Evolutionary conservation across 2,888 invertebrate species (phyloP).

Genomic region (Allolobophora icterica): DNA sequence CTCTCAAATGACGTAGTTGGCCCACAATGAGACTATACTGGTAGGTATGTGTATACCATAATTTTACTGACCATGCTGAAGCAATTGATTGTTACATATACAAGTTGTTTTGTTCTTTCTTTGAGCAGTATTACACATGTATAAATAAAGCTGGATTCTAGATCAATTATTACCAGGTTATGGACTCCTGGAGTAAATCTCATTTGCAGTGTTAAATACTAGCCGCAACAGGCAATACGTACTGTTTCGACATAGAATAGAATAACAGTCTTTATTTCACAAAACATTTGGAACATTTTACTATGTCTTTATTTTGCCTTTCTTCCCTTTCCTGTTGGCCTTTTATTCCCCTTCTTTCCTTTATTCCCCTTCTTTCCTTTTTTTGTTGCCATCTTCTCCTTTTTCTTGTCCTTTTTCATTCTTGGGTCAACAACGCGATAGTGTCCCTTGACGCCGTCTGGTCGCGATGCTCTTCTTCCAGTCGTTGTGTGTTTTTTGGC

Average conservation of each 20-base stretch:
- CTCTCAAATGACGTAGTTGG: too few relatives aligned
- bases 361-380: constrained; percentile 35
- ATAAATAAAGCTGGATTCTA: too few relatives aligned
- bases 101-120: too few relatives aligned
- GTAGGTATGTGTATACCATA: too few relatives aligned
- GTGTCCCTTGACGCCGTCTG: constrained; percentile 86
- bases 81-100: too few relatives aligned
- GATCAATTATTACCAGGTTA: too few relatives aligned
- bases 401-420: constrained; percentile 86
- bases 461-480: constrained; percentile 78
- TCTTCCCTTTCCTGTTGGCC: constrained; percentile 10
- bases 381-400: constrained; percentile 41
- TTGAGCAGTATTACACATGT: too few relatives aligned
- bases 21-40: too few relatives aligned
- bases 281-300: background rate
- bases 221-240: background rate
- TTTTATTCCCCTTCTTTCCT: constrained; percentile 31
- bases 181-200: background rate
- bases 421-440: constrained; percentile 94
- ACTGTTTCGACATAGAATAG: constrained; percentile 13
- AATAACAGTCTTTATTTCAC: constrained; percentile 19
- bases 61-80: too few relatives aligned
- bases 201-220: background rate
- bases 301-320: background rate
- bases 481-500: constrained; percentile 76